Evolutionary conservation across 2,113 vertebrate genomes (phyloP), one percentile per base, ranked within the genome.

Genomic region (mouse (Mus musculus)): DNA sequence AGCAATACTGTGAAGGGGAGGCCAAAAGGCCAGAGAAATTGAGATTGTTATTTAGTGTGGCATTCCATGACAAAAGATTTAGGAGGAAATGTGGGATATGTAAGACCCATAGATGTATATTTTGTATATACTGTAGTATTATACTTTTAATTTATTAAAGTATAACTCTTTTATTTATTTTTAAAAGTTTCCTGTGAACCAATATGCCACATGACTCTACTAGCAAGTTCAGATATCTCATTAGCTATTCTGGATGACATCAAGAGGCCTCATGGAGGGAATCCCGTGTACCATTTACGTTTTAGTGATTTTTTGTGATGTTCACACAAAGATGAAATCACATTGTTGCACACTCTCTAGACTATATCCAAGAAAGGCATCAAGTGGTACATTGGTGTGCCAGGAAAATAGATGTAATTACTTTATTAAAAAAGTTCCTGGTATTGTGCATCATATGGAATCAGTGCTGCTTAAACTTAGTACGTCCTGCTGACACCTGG

Each of bases 391-490:
- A 12, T 46, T 61, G 63, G 39, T 73, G 17, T 9, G 36, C 19
- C 39, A 59, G 7, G 63, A 90, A 28, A 69, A 92, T 85, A 90
- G 56, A 77, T 63, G 24, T 26, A 13, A 24, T 91, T 71, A 88
- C 72, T 71, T 90, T 92, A 80, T 80, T 69, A 28, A 95, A 94
- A 90, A 89, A 67, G 65, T 75, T 39, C 36, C 13, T 65, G 39
- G 8, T 92, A 19, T 36, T 36, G 22, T 20, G n/a, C 61, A 91
- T 10, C 76, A 17, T 42, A 33, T 42, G 65, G 90, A 81, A 30
- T 78, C 16, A 73, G 26, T 33, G n/a, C 67, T 71, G 92, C 54
- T 89, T 52, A 89, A 65, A 65, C 10, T 65, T 67, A 4, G 0
- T 65, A 8, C 73, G 4, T 26, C 42, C 54, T 71, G 10, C 7